A percentile compares a stretch with the other conserved stretches of the same genome.
Conservation (phyloP, 2,797 vertebrate genomes). For the Falco novaeseelandiae region DNA sequence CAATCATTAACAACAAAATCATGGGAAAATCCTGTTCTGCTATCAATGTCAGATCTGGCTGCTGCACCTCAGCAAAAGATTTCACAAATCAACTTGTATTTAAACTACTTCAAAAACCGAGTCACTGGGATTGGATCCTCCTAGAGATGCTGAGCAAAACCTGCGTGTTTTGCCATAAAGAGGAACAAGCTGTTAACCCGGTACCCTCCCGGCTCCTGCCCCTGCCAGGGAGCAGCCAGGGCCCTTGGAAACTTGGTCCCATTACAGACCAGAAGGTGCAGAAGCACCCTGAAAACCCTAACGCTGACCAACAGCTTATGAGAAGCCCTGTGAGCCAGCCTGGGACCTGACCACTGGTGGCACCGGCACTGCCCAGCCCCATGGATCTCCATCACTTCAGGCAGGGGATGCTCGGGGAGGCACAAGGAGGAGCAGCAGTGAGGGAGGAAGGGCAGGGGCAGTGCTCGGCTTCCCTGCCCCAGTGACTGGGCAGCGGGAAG, state of each 20-base stretch:
- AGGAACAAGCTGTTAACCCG: background rate
- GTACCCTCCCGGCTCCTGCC: background rate
- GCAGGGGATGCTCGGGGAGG: background rate
- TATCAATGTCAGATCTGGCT: background rate
- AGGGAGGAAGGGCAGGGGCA: background rate
- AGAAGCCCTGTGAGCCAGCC: background rate
- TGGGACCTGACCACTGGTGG: fast-evolving
- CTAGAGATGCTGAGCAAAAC: background rate
- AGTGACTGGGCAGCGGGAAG: background rate
- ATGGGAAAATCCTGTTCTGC: background rate
- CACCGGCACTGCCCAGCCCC: background rate
- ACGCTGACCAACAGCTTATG: background rate
- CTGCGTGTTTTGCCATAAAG: background rate
- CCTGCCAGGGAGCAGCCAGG: background rate
- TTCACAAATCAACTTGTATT: background rate
- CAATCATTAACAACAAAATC: fast-evolving
- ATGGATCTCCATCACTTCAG: background rate
- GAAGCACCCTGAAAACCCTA: background rate
- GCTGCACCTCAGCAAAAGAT: background rate
- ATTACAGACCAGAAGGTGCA: background rate
- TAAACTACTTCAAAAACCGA: background rate
- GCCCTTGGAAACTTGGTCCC: background rate
- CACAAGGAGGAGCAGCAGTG: background rate
- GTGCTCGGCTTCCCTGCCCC: background rate
- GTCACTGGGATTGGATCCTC: background rate